Base-by-base conservation (phyloP, 2,797 vertebrate genomes). In the Sebastes oblongus region DNA sequence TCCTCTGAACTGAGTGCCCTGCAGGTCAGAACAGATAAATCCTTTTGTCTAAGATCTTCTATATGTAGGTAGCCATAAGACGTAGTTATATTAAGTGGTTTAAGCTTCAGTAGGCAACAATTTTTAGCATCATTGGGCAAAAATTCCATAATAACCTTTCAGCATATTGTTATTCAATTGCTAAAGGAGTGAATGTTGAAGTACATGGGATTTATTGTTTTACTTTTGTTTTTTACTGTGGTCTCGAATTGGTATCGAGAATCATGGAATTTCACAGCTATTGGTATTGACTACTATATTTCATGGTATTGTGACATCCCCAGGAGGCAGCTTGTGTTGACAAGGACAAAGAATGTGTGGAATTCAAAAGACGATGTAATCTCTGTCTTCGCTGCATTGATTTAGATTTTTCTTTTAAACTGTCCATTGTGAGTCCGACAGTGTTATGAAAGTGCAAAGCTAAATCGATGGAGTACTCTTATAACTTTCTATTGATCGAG, bases 1-100 rank as follows among this genome's bases (percentile, higher is more conserved):
- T 76, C 66, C 34, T 81, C 72, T 36, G 25, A 74, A 29, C 14
- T 9, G 30, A 75, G 50, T n/a, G 20, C 76, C 79, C 72, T 72
- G 72, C 72, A 61, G 82, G 79, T 84, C 68, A 68, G 72, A 69
- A 66, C 20, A 64, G 75, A 85, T 81, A 78, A 81, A 83, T 86
- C 74, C 18, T 65, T 70, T 72, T 50, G 55, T 76, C 58, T 54
- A 29, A 72, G 55, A 50, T 74, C 46, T 80, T 66, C n/a, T 75
- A 55, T 60, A 64, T 73, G 18, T 50, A 50, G 46, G 75, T 7
- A 75, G 56, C 50, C 58, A 55, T 62, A 56, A 79, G 64, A 67
- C 72, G 52, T n/a, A 55, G 16, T 62, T 52, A 13, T 82, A 69
- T 71, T 64, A 52, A 74, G 62, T 75, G 66, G 20, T 52, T 30